These are phyloP conservation scores for Gonioctena quinquepunctata DNA, from an alignment of 1,140 invertebrate species.

Conservation along the genomic window DNA sequence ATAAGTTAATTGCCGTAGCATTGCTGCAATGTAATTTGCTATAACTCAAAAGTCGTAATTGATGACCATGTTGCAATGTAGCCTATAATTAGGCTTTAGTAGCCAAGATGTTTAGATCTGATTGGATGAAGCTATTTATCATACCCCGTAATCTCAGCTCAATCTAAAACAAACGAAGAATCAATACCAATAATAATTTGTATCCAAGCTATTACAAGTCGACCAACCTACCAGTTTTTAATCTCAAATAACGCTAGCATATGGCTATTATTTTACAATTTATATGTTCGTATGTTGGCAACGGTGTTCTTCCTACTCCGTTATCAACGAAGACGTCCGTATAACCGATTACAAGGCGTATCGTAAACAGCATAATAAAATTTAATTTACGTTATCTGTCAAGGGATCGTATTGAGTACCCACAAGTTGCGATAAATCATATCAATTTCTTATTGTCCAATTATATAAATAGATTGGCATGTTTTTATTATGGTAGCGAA, in stretches of 20 bases:
- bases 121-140: conserved; percentile 25
- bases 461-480: too few relatives aligned
- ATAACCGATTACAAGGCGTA: background rate
- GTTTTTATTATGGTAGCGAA: too few relatives aligned
- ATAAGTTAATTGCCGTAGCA: conserved; percentile 12
- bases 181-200: conserved; percentile 29
- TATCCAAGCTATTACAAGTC: conserved; percentile 1
- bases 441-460: background rate
- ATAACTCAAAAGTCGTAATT: conserved; percentile 30
- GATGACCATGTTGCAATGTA: conserved; percentile 7
- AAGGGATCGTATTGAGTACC: background rate
- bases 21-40: conserved; percentile 17
- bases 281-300: background rate
- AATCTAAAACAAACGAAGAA: conserved; percentile 25
- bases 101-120: conserved; percentile 13
- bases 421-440: background rate
- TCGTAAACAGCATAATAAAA: background rate
- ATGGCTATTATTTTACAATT: conserved; percentile 5
- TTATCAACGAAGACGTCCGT: background rate
- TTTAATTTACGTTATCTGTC: background rate
- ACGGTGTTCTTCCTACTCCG: background rate
- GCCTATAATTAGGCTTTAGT: conserved; percentile 22
- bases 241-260: background rate
- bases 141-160: conserved; percentile 22
- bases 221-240: background rate